Base-by-base conservation (phyloP, 2,113 vertebrate species). In the Brachyhypopomus gauderio region DNA sequence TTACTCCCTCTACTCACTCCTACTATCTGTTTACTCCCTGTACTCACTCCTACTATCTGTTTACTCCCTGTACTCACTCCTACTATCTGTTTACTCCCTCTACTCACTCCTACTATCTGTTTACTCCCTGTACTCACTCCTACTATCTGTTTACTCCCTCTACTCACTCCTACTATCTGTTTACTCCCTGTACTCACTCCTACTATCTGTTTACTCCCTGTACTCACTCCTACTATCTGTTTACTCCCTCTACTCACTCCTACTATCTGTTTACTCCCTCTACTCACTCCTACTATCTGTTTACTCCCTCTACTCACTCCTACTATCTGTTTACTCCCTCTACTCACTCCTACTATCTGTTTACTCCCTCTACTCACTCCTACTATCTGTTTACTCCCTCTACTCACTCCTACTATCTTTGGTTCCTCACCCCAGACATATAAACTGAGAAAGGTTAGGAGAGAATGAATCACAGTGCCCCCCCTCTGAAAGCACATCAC, bases 201-300 rank as follows among this genome's bases (percentile, higher is more conserved):
- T 69, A 38, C 34, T 5, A 19, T 66, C 71, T 72, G n/a, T 23
- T 73, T 80, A 72, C n/a, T n/a, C n/a, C n/a, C n/a, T n/a, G n/a
- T n/a, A n/a, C n/a, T n/a, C n/a, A n/a, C n/a, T n/a, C n/a, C n/a
- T n/a, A n/a, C n/a, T n/a, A n/a, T n/a, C n/a, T n/a, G n/a, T n/a
- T 36, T 69, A 8, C 30, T 67, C 27, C 25, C 30, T 25, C 64
- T 19, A 36, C 20, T 69, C n/a, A 38, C 64, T 38, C 34, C 64
- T 69, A 38, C 34, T 5, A 19, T 66, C 71, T 72, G n/a, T 23
- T 73, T 80, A 72, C n/a, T n/a, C n/a, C n/a, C n/a, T n/a, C n/a
- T n/a, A n/a, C n/a, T n/a, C n/a, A n/a, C n/a, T n/a, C n/a, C n/a
- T n/a, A n/a, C n/a, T n/a, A n/a, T n/a, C n/a, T n/a, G n/a, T n/a